phyloP scores from a whole-genome alignment of 1,140 invertebrate species.

The Arion vulgaris region DNA sequence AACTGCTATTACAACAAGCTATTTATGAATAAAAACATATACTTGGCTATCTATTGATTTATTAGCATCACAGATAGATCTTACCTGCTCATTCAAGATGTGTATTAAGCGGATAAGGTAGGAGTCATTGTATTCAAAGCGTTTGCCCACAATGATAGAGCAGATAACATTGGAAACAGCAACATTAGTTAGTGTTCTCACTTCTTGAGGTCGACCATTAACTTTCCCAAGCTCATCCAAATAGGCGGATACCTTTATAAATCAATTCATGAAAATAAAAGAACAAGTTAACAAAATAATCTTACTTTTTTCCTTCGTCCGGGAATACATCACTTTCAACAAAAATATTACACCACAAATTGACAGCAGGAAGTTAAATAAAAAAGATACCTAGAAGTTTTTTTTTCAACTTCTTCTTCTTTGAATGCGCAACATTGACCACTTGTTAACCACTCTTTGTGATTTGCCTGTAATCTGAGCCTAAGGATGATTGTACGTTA shows the following conservation, averaged over 20 bases:
- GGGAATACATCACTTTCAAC: not conserved
- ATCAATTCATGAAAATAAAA: not conserved
- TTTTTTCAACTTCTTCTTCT: no score
- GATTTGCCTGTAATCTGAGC: no score
- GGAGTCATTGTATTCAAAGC: slow-evolving; percentile 74
- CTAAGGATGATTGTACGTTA: no score
- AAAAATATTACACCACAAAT: not conserved
- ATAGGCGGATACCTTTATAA: slow-evolving; percentile 18
- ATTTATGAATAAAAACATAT: no score
- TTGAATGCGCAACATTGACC: no score
- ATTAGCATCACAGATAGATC: not conserved
- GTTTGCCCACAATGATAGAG: slow-evolving; percentile 89
- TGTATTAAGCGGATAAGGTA: slow-evolving; percentile 2
- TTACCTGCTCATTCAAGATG: slow-evolving; percentile 23
- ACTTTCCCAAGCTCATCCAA: slow-evolving; percentile 25
- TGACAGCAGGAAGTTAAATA: no score
- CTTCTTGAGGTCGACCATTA: slow-evolving; percentile 33
- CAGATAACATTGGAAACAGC: slow-evolving; percentile 91
- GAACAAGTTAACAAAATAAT: not conserved
- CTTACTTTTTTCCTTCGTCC: not conserved
- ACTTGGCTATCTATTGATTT: no score
- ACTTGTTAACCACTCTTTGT: no score
- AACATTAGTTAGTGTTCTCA: not conserved
- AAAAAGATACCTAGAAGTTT: no score
- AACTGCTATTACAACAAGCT: no score